Evolutionary conservation across 1,140 invertebrate genomes (phyloP), one percentile per base, ranked within the genome.

Genomic region (Vanessa atalanta): DNA sequence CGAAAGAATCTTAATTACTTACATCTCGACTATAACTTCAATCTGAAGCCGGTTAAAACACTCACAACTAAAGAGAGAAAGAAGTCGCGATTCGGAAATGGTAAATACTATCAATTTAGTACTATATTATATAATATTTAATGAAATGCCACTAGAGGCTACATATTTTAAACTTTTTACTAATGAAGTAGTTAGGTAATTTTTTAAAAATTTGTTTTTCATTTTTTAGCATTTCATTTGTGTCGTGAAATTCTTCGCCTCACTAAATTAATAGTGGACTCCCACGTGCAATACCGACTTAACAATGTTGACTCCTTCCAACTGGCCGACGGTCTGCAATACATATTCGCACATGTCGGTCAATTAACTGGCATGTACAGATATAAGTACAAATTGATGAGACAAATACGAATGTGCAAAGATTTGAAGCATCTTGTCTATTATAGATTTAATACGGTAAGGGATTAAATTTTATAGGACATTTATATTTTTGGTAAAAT

Each of bases 301-400:
- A 99, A 99, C 88, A 99, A 99, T 87, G 98, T 99, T 13, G 99
- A 99, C 93, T 99, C 99, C 12, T 99, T 99, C 92, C 98, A 99
- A 94, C 93, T 99, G 55, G 96, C 99, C 15, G 99, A 99, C 94
- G 99, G 99, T 31, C 91, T 99, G n/a, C 99, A 99, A 90, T 99
- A 99, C 87, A 98, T 99, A 57, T 99, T 99, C 93, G 98, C 99
- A 20, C 99, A 99, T 88, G 99, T 99, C 37, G 99, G 99, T 12
- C 99, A 99, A 92, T 93, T 99, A 15, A 99, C 99, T 6, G 99
- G 99, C 89, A 99, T 99, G 99, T 99, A 99, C 93, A 94, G 99
- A 60, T 99, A 99, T 94, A 99, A 99, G 87, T 99, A 99, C 93
- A 99, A 99, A 91, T 94, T 99, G 15, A 99, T 99, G 99, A 95